A percentile compares a stretch with the other conserved stretches of the same genome.
Evolutionary conservation across 2,888 invertebrate genomes (phyloP).

Genomic region (Diplolepis rosae): DNA sequence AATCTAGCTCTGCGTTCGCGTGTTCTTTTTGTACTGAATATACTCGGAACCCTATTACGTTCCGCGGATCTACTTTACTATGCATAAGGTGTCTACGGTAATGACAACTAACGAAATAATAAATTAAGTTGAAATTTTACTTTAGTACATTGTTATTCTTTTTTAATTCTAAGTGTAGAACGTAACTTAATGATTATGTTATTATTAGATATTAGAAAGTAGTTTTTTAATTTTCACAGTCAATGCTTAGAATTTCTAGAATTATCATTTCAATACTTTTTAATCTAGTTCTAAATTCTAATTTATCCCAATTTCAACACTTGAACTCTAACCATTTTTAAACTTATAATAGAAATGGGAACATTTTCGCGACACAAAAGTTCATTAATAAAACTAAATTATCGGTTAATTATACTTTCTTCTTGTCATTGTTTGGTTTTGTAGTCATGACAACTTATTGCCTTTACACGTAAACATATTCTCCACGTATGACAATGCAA

Average conservation of each 20-base stretch:
- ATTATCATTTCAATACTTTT: too few species aligned
- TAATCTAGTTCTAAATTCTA: too few species aligned
- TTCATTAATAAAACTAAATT: too few species aligned
- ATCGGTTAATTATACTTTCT: too few species aligned
- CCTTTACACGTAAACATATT: conserved; percentile 12
- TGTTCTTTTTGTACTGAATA: conserved; percentile 28
- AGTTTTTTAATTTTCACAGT: too few species aligned
- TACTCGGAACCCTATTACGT: conserved; percentile 25
- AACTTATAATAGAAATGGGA: too few species aligned
- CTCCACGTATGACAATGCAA: background rate
- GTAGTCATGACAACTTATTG: conserved; percentile 17
- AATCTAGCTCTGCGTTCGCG: conserved; percentile 18
- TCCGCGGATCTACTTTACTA: conserved; percentile 17
- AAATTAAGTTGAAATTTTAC: conserved; percentile 30
- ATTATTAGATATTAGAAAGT: too few species aligned
- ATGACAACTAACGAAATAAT: conserved; percentile 27
- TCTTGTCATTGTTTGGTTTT: background rate
- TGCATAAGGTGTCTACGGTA: conserved; percentile 28
- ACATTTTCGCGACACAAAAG: too few species aligned
- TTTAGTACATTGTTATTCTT: background rate
- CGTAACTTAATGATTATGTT: background rate
- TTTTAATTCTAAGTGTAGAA: background rate
- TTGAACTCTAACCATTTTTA: too few species aligned
- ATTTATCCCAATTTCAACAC: too few species aligned
- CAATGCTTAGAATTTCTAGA: too few species aligned